Evolutionary conservation across 2,888 invertebrate species (phyloP), one percentile per base, ranked within the genome.

Genomic region (Calliscelio sp.): DNA sequence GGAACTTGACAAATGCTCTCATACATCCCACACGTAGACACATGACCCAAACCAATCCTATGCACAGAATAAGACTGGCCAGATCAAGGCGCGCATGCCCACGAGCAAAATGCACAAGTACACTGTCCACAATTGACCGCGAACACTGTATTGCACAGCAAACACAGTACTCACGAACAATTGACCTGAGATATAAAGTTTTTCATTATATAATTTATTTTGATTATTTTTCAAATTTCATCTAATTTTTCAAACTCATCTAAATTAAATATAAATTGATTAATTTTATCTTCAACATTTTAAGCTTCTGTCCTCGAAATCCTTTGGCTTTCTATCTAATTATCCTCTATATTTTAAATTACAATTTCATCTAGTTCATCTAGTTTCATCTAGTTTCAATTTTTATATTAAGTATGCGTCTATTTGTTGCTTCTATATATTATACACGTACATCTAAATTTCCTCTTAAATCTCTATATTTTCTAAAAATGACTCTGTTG

Each of bases 71-170:
- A 35, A 32, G 4, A 57, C 32, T 6, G 35, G 57, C 18, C 57
- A 57, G 35, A 18, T 20, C 20, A n/a, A 8, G 35, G 57, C 57
- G 35, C 35, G 57, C 57, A n/a, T 35, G 57, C 35, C 57, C 35
- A 35, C 35, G 16, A 16, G 16, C 35, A 16, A 11, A 25, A 35
- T 20, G 8, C 57, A 20, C 57, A n/a, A 20, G 20, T 7, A 35
- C 57, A 57, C 18, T 6, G 20, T 10, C 20, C 35, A 57, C 35
- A 35, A 11, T 18, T 25, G 14, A 8, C 18, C 57, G 10, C 11
- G 14, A 57, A 16, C 20, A 35, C n/a, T 57, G 20, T 35, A 57
- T 35, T 20, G 57, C 57, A 57, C 57, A 57, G 20, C 57, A 57
- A 57, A 35, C 10, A 32, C 32, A 57, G 35, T 18, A 35, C 20